These are phyloP conservation scores for Tragelaphus eurycerus DNA, from an alignment of 2,797 vertebrate genomes.

Conservation along the genomic window DNA sequence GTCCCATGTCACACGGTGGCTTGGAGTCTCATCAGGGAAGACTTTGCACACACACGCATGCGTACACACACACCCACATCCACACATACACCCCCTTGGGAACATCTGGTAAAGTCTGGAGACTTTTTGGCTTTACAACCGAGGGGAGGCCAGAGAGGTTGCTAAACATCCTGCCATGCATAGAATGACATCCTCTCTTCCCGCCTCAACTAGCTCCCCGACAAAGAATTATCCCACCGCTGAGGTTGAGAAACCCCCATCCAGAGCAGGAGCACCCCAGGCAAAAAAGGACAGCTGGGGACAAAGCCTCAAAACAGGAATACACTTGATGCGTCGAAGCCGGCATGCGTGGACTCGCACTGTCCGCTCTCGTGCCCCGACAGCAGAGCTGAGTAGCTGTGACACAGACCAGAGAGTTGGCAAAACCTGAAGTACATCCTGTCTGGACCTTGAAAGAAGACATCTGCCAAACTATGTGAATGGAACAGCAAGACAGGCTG, in stretches of 20 bases:
- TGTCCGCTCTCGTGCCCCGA: background rate
- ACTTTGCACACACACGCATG: background rate
- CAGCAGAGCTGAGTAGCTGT: background rate
- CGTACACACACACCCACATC: background rate
- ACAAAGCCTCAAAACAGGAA: background rate
- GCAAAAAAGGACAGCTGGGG: background rate
- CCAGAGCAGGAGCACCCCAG: background rate
- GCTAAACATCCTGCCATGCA: background rate
- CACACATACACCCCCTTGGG: fast-evolving
- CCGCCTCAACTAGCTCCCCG: fast-evolving
- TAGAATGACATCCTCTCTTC: background rate
- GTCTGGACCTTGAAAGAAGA: too few species aligned
- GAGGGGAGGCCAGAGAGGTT: background rate
- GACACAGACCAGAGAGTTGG: background rate
- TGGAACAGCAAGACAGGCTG: background rate
- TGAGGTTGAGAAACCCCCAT: background rate
- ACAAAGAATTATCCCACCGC: background rate
- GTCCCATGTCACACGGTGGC: background rate
- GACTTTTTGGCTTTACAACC: background rate
- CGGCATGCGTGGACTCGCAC: fast-evolving
- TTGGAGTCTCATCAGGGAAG: background rate
- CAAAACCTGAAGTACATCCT: fast-evolving
- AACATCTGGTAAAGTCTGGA: background rate
- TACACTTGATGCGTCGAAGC: fast-evolving
- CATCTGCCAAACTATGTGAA: background rate